A percentile compares a stretch with the other conserved stretches of the same genome.
These are phyloP conservation scores for Rhizoglyphus robini DNA, from an alignment of 1,140 invertebrate genomes.

Conservation along the genomic window DNA sequence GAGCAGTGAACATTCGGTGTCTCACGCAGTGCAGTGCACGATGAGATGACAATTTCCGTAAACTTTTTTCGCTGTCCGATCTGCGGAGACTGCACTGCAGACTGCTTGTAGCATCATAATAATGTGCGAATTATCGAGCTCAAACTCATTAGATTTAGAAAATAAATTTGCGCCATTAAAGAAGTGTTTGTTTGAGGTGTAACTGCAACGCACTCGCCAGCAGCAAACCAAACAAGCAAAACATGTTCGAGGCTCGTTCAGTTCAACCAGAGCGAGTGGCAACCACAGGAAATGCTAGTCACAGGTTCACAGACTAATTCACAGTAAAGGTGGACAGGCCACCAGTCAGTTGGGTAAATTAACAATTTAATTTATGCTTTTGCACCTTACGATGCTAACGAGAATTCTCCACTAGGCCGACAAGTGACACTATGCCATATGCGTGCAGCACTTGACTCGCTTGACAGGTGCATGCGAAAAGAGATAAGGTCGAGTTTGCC, in stretches of 20 bases:
- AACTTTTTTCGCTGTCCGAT: background rate
- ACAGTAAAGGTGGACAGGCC: background rate
- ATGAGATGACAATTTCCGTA: constrained; percentile 13
- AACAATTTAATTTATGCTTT: constrained; percentile 4
- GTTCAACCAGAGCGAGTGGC: background rate
- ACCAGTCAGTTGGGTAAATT: background rate
- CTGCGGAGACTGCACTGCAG: no score
- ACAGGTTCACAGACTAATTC: background rate
- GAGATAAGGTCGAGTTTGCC: no score
- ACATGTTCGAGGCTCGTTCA: background rate
- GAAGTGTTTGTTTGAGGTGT: background rate
- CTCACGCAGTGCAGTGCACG: no score
- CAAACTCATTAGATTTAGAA: background rate
- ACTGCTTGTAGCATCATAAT: background rate
- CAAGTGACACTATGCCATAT: no score
- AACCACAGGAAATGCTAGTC: background rate
- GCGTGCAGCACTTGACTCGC: no score
- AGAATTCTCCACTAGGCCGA: no score
- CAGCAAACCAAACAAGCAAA: background rate
- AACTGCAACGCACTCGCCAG: background rate
- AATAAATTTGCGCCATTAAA: constrained; percentile 10
- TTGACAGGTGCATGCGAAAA: no score
- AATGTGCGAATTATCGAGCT: constrained; percentile 9
- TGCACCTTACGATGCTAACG: no score
- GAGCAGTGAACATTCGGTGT: no score